These are phyloP conservation scores for Cryptotermes secundus DNA, from an alignment of 1,140 invertebrate species.

Conservation along the genomic window DNA sequence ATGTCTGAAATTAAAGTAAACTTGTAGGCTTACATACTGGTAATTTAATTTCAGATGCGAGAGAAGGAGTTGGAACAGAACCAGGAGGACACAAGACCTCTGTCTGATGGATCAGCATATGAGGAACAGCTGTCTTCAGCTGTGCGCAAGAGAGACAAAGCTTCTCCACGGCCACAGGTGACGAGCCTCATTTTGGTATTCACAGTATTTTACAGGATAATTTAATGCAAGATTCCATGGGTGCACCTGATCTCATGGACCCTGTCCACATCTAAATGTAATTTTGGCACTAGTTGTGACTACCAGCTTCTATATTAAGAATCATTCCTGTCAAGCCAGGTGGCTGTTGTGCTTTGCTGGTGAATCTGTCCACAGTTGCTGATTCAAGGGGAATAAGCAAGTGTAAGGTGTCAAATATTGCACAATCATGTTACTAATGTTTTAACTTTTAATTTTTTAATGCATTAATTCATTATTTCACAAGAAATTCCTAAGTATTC, in stretches of 20 bases:
- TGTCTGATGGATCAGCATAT: conserved; percentile 57
- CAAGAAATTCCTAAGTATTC: too few relatives aligned
- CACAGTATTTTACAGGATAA: background rate
- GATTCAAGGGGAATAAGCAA: background rate
- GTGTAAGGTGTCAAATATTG: background rate
- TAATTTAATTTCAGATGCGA: conserved; percentile 42
- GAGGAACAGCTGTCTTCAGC: conserved; percentile 42
- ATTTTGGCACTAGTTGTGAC: background rate
- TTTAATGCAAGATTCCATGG: background rate
- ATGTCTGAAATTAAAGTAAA: too few relatives aligned
- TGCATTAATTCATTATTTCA: too few relatives aligned
- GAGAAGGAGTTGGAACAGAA: conserved; percentile 43
- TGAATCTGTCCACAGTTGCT: background rate
- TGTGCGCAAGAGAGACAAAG: conserved; percentile 23
- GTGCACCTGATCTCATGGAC: background rate
- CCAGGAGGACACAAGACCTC: conserved; percentile 54
- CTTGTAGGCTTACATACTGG: too few relatives aligned
- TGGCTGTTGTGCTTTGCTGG: background rate
- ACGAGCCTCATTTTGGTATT: background rate
- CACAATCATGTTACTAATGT: too few relatives aligned
- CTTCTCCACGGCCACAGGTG: conserved; percentile 15
- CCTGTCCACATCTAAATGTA: background rate
- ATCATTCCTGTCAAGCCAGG: background rate
- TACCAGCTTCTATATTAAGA: background rate
- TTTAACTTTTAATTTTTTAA: too few relatives aligned